These are phyloP conservation scores for Zygaena filipendulae DNA, from an alignment of 2,888 invertebrate genomes.

Conservation along the genomic window DNA sequence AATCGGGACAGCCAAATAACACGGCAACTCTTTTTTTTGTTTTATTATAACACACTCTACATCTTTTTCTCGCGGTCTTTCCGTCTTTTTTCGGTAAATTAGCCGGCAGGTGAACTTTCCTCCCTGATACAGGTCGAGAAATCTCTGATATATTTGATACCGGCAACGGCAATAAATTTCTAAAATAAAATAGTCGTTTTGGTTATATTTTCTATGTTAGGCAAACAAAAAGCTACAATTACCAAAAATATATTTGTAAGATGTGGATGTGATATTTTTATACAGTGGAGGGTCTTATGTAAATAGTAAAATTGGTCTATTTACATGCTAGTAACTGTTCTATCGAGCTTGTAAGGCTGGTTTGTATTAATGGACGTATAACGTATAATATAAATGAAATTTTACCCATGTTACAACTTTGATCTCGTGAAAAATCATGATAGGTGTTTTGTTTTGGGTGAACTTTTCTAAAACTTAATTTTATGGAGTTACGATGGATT, in stretches of 20 bases:
- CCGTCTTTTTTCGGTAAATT: constrained; percentile 8
- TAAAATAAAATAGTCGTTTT: too few species aligned
- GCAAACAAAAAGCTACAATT: background rate
- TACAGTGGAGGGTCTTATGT: background rate
- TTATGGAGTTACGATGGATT: too few species aligned
- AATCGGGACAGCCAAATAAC: constrained; percentile 9
- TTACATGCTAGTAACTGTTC: background rate
- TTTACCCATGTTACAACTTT: too few species aligned
- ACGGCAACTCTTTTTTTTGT: constrained; percentile 8
- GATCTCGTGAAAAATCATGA: too few species aligned
- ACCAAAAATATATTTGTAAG: background rate
- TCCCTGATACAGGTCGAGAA: too few species aligned
- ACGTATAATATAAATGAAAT: too few species aligned
- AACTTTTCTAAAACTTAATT: too few species aligned
- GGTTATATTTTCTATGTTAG: background rate
- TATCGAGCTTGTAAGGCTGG: background rate
- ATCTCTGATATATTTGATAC: too few species aligned
- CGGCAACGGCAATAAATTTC: background rate
- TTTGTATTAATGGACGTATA: too few species aligned
- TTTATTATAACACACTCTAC: constrained; percentile 8
- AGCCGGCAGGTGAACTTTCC: constrained; percentile 8
- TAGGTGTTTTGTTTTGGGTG: too few species aligned
- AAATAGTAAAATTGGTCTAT: background rate
- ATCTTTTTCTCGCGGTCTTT: constrained; percentile 10
- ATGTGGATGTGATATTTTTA: background rate